A percentile compares a stretch with the other conserved stretches of the same genome.
These are phyloP conservation scores for Drosophila limbata DNA, from an alignment of 2,888 invertebrate genomes.

Conservation along the genomic window DNA sequence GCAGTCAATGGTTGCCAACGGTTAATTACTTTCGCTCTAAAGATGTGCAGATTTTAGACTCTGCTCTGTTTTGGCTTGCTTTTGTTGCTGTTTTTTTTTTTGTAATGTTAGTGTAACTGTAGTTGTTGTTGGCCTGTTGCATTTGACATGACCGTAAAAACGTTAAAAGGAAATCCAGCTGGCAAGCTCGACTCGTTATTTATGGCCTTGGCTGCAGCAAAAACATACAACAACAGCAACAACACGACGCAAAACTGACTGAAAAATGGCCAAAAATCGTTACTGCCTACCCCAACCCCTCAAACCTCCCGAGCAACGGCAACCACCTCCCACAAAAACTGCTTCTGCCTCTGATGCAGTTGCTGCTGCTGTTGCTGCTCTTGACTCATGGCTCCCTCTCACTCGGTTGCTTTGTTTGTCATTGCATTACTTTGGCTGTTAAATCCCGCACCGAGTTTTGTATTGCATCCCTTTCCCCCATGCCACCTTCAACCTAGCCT, in stretches of 20 bases:
- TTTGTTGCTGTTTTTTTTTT: slow-evolving; percentile 9
- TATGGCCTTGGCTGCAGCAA: slow-evolving; percentile 46
- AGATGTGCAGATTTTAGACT: slow-evolving; percentile 59
- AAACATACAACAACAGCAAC: slow-evolving; percentile 24
- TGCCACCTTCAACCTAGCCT: background rate
- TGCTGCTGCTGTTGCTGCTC: slow-evolving; percentile 22
- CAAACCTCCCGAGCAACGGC: slow-evolving; percentile 15
- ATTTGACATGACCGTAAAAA: slow-evolving; percentile 64
- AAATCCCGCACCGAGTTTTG: slow-evolving; percentile 70
- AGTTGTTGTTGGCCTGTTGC: slow-evolving; percentile 61
- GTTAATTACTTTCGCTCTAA: slow-evolving; percentile 71
- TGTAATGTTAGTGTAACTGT: slow-evolving; percentile 7
- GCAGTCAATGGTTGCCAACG: slow-evolving; percentile 54
- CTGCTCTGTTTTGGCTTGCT: slow-evolving; percentile 15
- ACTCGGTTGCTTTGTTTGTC: slow-evolving; percentile 74
- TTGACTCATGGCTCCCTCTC: slow-evolving; percentile 46
- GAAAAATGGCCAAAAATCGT: slow-evolving; percentile 68
- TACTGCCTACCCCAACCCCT: background rate
- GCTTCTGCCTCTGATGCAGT: slow-evolving; percentile 1
- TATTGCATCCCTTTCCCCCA: slow-evolving; percentile 37
- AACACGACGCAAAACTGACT: slow-evolving; percentile 42
- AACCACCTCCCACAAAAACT: slow-evolving; percentile 17
- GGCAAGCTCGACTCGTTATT: slow-evolving; percentile 61
- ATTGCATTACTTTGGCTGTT: slow-evolving; percentile 77
- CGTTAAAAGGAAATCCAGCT: slow-evolving; percentile 63